phyloP scores from a whole-genome alignment of 2,888 invertebrate genomes.

The Drosophila kokeensis region DNA sequence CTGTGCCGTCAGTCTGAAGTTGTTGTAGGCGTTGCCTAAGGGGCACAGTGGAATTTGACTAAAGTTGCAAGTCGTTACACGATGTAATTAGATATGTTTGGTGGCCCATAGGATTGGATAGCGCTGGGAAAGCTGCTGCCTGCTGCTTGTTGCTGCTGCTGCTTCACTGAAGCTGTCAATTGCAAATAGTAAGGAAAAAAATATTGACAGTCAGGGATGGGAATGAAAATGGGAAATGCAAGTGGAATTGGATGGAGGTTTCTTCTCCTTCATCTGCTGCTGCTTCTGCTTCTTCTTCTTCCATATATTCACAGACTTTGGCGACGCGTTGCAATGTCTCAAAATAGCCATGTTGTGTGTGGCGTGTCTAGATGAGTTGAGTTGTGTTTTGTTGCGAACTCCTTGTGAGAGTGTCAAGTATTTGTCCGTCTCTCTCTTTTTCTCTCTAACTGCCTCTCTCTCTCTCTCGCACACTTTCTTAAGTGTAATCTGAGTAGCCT shows the following conservation, averaged over 20 bases:
- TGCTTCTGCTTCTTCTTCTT: not conserved
- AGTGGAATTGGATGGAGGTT: slow-evolving; percentile 8
- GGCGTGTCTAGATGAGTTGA: slow-evolving; percentile 2
- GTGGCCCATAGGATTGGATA: slow-evolving; percentile 29
- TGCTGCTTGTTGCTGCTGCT: slow-evolving; percentile 25
- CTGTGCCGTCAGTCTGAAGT: slow-evolving; percentile 21
- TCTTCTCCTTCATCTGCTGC: slow-evolving; percentile 1
- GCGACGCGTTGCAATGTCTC: slow-evolving; percentile 50
- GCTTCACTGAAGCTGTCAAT: slow-evolving; percentile 66
- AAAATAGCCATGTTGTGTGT: slow-evolving; percentile 54
- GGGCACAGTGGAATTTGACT: slow-evolving; percentile 43
- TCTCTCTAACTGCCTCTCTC: slow-evolving; percentile 5
- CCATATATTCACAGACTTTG: slow-evolving; percentile 21
- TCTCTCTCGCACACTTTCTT: slow-evolving; percentile 13
- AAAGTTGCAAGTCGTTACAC: slow-evolving; percentile 52
- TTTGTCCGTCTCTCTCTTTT: slow-evolving; percentile 26
- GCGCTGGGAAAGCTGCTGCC: slow-evolving; percentile 59
- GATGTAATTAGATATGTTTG: slow-evolving; percentile 75
- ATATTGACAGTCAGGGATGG: slow-evolving; percentile 1
- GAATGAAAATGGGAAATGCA: slow-evolving; percentile 13
- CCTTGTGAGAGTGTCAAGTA: slow-evolving; percentile 49
- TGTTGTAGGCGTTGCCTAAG: slow-evolving; percentile 47
- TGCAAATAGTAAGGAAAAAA: slow-evolving; percentile 24
- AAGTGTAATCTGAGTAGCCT: slow-evolving; percentile 63
- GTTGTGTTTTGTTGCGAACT: slow-evolving; percentile 31